Conservation (phyloP, 23 tunicate genomes). For the Corella eumyota region DNA sequence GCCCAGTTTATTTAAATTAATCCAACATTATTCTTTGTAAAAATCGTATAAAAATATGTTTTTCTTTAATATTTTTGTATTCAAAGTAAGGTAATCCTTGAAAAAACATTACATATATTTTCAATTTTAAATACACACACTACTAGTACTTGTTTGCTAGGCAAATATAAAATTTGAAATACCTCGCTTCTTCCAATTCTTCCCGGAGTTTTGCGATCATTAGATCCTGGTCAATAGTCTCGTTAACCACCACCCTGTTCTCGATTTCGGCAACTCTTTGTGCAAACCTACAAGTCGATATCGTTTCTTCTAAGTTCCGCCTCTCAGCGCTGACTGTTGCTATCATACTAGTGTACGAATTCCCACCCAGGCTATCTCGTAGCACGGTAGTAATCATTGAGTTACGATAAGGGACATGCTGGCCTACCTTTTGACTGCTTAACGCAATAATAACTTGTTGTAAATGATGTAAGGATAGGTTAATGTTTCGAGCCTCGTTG, state of each 20-base stretch:
- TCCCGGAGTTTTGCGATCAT: constrained; percentile 48
- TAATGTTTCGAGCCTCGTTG: constrained; percentile 78
- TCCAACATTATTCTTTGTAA: too few relatives aligned
- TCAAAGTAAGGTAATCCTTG: too few relatives aligned
- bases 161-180: too few relatives aligned
- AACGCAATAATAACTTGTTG: constrained; percentile 84
- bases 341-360: constrained; percentile 74
- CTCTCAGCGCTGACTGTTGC: constrained; percentile 74
- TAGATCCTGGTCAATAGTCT: constrained; percentile 43
- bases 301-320: constrained; percentile 64
- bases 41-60: too few relatives aligned
- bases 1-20: too few relatives aligned
- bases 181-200: constrained; percentile 11
- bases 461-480: constrained; percentile 85
- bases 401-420: constrained; percentile 89
- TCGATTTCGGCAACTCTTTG: constrained; percentile 73
- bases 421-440: constrained; percentile 14
- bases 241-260: constrained; percentile 59
- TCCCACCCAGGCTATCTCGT: constrained; percentile 89
- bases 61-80: too few relatives aligned
- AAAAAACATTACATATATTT: too few relatives aligned
- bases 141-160: too few relatives aligned
- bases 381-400: constrained; percentile 77
- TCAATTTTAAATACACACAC: too few relatives aligned
- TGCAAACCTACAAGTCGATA: constrained; percentile 91